Base-by-base conservation (phyloP, 2,888 invertebrate species). In the Ethmia dodecea region DNA sequence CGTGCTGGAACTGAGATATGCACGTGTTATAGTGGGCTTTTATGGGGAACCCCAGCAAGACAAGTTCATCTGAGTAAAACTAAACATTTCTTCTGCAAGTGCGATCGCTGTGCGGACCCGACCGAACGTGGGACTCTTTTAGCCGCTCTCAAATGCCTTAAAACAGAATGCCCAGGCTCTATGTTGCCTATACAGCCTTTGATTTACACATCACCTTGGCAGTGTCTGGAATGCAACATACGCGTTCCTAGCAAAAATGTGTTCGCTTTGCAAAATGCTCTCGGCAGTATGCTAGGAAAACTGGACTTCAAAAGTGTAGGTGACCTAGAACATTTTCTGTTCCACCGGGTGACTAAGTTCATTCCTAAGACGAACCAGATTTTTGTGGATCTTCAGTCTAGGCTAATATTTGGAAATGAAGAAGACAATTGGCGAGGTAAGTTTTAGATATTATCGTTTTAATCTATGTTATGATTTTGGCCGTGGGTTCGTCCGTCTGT, bases 21-120 rank as follows among this genome's bases (percentile, higher is more conserved):
- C 31, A 88, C 90, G 32, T 88, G 89, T 28, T 93, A 93, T 54
- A 87, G 91, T 1, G 88, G 90, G 37, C 52, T 89, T 13, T 66
- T 92, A 28, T 93, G 93, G 93, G 90, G 90, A 22, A 93, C 92
- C 0, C 76, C 88, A 3, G 86, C 89, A 9, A 80, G 93, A 35
- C 77, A 90, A 9, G 78, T 87, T 20, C 89, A 92, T 56, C 73
- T 93, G 12, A 75, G 71, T 43, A 81, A 81, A 49, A 92, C 92
- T 0, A 93, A 93, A 70, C 89, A 91, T 62, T 93, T 93, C 56
- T 63, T 79, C 30, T 93, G 93, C 59, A 71, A 65, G 35, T 93
- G 93, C 56, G 63, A 73, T 2, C 80, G 93, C 33, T 93, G 93
- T 59, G 66, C 78, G 1, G 93, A 93, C 63, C 89, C 89, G 0